Conservation (phyloP, 2,113 vertebrate species). For the Ia io region DNA sequence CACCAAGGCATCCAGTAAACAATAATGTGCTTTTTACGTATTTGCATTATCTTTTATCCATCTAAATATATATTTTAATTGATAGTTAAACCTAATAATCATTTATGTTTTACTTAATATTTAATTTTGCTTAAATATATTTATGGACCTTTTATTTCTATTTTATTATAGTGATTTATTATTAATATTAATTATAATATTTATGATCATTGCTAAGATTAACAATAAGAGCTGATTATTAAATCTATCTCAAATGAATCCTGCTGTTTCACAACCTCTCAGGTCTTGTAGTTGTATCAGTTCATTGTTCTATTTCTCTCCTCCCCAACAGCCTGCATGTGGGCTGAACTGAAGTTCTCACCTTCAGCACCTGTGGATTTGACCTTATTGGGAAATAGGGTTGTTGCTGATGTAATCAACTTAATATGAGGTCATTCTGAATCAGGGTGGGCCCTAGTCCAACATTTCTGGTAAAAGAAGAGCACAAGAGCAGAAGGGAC, state of each 20-base stretch:
- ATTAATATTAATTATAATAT: neutral
- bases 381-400: neutral
- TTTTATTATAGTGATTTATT: neutral
- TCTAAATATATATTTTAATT: neutral
- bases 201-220: neutral
- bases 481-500: neutral
- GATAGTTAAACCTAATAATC: neutral
- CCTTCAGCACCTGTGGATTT: neutral
- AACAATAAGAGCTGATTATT: neutral
- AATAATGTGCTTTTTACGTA: neutral
- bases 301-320: neutral
- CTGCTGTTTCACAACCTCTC: neutral
- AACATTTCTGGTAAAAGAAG: neutral
- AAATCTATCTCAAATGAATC: neutral
- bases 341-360: neutral
- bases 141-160: neutral
- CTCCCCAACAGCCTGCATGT: neutral
- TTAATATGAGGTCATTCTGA: neutral
- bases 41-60: neutral
- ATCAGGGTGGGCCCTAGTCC: neutral
- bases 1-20: neutral
- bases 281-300: neutral
- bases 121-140: neutral
- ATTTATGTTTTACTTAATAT: neutral
- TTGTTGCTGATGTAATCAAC: neutral